Evolutionary conservation across 2,888 invertebrate species (phyloP), one percentile per base, ranked within the genome.

Genomic region (Leptopterna dolabrata): DNA sequence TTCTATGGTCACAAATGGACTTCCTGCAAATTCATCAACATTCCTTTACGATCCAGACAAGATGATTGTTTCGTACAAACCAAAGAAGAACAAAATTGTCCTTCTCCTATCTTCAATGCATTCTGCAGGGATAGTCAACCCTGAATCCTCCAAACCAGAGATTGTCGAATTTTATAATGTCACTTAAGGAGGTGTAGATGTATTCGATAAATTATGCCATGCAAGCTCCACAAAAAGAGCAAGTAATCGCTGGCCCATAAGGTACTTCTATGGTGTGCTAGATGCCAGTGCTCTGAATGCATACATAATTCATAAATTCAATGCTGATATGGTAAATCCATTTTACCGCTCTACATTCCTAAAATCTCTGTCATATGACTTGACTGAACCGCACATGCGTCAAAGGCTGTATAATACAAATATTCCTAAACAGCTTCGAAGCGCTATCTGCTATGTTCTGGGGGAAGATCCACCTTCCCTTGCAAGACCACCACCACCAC

Each of bases 71-170:
- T 84, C 84, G 30, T 84, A 19, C 27, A 71, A 70, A 4, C 71
- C 19, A 14, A 73, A 71, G 19, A 84, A 43, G 29, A 84, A 84
- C 24, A 84, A 84, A 36, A 84, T 41, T 13, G 45, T 90, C 24
- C 87, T 90, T 76, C 87, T 91, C 30, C 43, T 91, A 19, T 90
- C 90, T 80, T 90, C 90, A 9, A 90, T 90, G 90, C 90, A 91
- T 76, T 87, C 88, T 78, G 80, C 90, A 47, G 87, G 90, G 89
- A 78, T 81, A 87, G 86, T 82, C 29, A 89, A 89, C n/a, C 88
- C 86, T 41, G 89, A 89, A n/a, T 89, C 90, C 13, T 86, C 87
- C 36, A 91, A 91, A 86, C 90, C 90, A 19, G 88, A 89, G 19
- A 88, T 90, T 19, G 90, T 90, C 14, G 81, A 89, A 14, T 89